Evolutionary conservation across 2,797 vertebrate genomes (phyloP).

Genomic region (Ctenopoma multispine): DNA sequence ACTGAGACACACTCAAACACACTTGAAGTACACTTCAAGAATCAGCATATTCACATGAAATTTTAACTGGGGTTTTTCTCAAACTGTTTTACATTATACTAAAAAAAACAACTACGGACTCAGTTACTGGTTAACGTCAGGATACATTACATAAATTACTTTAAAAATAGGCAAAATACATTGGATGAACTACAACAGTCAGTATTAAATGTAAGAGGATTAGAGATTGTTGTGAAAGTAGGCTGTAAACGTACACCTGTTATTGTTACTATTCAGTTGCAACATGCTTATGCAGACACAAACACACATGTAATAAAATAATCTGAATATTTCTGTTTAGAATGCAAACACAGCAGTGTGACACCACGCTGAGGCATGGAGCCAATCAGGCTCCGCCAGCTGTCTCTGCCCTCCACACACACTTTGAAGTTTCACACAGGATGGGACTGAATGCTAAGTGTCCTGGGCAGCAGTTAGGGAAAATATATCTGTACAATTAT

Average conservation of each 20-base stretch:
- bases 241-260: background rate
- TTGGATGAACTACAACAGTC: too few relatives aligned
- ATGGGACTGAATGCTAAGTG: constrained; percentile 75
- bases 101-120: background rate
- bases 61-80: background rate
- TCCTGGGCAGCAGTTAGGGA: constrained; percentile 50
- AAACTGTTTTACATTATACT: background rate
- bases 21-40: background rate
- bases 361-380: constrained; percentile 58
- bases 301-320: background rate
- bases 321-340: constrained; percentile 51
- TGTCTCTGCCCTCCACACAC: constrained; percentile 72
- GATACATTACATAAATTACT: background rate
- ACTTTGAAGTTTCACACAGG: constrained; percentile 74
- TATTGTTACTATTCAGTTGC: constrained; percentile 14
- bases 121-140: background rate
- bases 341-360: constrained; percentile 63
- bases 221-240: background rate
- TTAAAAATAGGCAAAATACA: background rate
- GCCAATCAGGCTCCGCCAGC: constrained; percentile 73
- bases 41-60: constrained; percentile 5
- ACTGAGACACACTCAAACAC: constrained; percentile 3
- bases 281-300: background rate
- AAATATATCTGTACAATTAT: constrained; percentile 60
- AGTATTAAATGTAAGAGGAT: background rate